A percentile compares a stretch with the other conserved stretches of the same genome.
phyloP scores from a whole-genome alignment of 35 echinoderm and acorn worm genomes.

The Holothuria glaberrima region DNA sequence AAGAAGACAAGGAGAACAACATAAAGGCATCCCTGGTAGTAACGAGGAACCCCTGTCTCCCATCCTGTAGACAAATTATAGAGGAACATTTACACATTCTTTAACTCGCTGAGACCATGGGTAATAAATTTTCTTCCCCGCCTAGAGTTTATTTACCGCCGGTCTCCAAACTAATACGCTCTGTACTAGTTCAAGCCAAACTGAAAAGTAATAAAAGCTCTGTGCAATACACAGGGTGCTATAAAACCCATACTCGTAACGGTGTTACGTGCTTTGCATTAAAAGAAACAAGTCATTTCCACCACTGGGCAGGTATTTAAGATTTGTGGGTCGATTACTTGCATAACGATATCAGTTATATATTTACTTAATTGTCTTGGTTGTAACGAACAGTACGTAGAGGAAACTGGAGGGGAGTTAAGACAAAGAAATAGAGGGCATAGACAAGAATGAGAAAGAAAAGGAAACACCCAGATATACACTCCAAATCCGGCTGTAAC shows the following conservation, averaged over 20 bases:
- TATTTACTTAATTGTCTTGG: constrained; percentile 15
- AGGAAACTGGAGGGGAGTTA: constrained; percentile 23
- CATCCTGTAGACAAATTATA: constrained; percentile 20
- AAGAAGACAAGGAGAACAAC: neutral
- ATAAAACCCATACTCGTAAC: constrained; percentile 6
- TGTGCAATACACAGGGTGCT: constrained; percentile 16
- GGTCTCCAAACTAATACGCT: constrained; percentile 10
- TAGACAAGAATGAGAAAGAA: neutral
- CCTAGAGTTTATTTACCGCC: constrained; percentile 31
- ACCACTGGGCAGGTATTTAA: neutral
- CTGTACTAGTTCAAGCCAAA: constrained; percentile 8
- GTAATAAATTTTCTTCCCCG: neutral
- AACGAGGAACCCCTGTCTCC: constrained; percentile 22
- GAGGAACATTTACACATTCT: constrained; percentile 36
- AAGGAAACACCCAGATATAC: neutral
- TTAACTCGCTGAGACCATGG: neutral
- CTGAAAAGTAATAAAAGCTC: neutral
- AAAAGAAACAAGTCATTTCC: neutral
- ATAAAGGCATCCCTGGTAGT: constrained; percentile 6
- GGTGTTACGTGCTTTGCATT: constrained; percentile 14
- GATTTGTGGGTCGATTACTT: neutral
- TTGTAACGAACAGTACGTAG: constrained; percentile 15
- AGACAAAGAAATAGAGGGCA: constrained; percentile 15
- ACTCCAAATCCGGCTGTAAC: neutral
- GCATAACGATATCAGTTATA: neutral